Base-by-base conservation (phyloP, 2,113 vertebrate species). In the Hoplias malabaricus region DNA sequence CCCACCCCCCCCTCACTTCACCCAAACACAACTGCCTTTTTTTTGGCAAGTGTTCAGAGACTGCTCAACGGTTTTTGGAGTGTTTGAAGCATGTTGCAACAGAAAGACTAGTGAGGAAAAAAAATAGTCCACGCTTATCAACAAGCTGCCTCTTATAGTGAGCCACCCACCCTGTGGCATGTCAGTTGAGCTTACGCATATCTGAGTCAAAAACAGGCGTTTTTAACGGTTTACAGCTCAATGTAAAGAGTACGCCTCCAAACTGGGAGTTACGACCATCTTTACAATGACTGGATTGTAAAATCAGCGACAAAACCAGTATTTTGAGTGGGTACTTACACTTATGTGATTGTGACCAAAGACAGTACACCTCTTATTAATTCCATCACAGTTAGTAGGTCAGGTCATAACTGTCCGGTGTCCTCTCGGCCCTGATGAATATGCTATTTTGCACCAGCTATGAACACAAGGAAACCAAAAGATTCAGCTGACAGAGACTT, bases 101-200 rank as follows among this genome's bases (percentile, higher is more conserved):
- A 79, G 56, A 79, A 71, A 65, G 61, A 33, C 27, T 14, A 54
- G 59, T 27, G 69, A 65, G 59, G 34, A 38, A 61, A 36, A 65
- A 54, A 65, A 63, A 21, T 42, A 59, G 27, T 33, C 63, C 42
- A 59, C 27, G 46, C 66, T 70, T 69, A 62, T 69, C 66, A 77
- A 61, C 59, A 6, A 63, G 16, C 31, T 6, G 13, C 34, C 12
- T 34, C 59, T 63, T 36, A 19, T 5, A 36, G 59, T 63, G 59
- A 54, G 65, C 54, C 57, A 62, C 72, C 71, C 63, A 62, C 71
- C 56, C 53, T 62, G 66, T 80, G 71, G 65, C 31, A 69, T 75
- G 72, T 54, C 78, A 53, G 72, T 69, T 75, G 75, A 62, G 56
- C 59, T 69, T 48, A 33, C n/a, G 50, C 31, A 75, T 67, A 72